Evolutionary conservation across 2,797 vertebrate species (phyloP), one percentile per base, ranked within the genome.

Genomic region (Uromys caudimaculatus): DNA sequence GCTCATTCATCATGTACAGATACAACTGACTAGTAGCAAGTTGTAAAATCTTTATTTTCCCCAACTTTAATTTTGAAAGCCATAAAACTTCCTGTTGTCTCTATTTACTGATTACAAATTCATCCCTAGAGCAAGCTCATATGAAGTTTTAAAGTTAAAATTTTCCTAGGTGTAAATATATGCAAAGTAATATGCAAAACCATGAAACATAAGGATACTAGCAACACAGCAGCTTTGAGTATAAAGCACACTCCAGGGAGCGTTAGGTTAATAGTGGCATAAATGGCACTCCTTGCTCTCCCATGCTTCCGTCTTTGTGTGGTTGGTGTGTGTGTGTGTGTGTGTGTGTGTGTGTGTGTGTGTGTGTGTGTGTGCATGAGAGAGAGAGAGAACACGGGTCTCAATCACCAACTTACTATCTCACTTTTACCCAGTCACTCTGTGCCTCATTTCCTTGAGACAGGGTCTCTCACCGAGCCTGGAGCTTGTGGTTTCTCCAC

Each of bases 61-160:
- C 91, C 60, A 86, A 86, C n/a, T 91, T 96, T 96, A 90, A 94
- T 67, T 64, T 81, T 89, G 47, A 79, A 96, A 60, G 29, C 77
- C 27, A 71, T 41, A 85, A 94, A 94, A 58, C 9, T 88, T 79
- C 64, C 24, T 29, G 35, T n/a, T 78, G 3, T 27, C 12, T 82
- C 35, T 76, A 21, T 83, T 71, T 75, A 44, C 1, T 17, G 24
- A 62, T 89, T 92, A 81, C 82, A 90, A 89, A 73, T 58, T 64
- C 73, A 95, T 32, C 44, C 60, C 58, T 83, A 62, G 29, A 69
- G 32, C 64, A 93, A 85, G 71, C 3, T 84, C 90, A 84, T 11
- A 50, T 2, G n/a, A 50, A 76, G 6, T 64, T 90, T 58, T 69
- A 79, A 76, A 96, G 54, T 67, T 77, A 88, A 35, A 35, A 50